Base-by-base conservation (phyloP, 1,140 invertebrate species). In the Psilanteris sp. region DNA sequence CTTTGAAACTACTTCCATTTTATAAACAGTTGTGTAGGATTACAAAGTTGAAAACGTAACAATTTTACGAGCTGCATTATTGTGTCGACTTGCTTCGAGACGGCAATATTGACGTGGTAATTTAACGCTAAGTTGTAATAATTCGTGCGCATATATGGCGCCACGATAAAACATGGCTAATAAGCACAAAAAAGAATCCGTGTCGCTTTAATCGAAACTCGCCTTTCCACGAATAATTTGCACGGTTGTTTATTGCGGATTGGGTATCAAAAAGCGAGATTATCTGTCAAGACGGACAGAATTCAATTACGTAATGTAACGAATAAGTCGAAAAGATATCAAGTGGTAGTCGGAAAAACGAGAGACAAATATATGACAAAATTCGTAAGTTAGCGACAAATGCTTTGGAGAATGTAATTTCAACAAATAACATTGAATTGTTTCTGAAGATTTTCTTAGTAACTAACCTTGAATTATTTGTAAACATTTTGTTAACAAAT, bases 141-240 rank as follows among this genome's bases (percentile, higher is more conserved):
- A 64, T 54, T 72, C 34, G 8, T 44, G 55, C 24, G 27, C 46
- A 29, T n/a, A n/a, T 10, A 41, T 26, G 50, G 50, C 41, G 62
- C 62, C 50, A 67, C 26, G 48, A 55, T 67, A 67, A 54, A 66
- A 31, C 39, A 14, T 15, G 13, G 39, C 48, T 67, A 68, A 68
- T 68, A 57, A 68, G 57, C 50, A 57, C n/a, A n/a, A n/a, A 55
- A 68, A 46, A 66, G 73, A 59, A 73, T 72, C 52, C 43, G 52
- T 29, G 57, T 48, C 26, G 48, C 32, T 37, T 62, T 68, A 72
- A 61, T 66, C 64, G 64, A 52, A 24, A 11, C 57, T 14, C 5
- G 16, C 9, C 22, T 57, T 52, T 67, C 37, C 32, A 29, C 61
- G 43, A 50, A 68, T 68, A 41, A 48, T 57, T 48, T 48, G 31